phyloP scores from a whole-genome alignment of 2,888 invertebrate genomes.

The Epirrhoe tristata region DNA sequence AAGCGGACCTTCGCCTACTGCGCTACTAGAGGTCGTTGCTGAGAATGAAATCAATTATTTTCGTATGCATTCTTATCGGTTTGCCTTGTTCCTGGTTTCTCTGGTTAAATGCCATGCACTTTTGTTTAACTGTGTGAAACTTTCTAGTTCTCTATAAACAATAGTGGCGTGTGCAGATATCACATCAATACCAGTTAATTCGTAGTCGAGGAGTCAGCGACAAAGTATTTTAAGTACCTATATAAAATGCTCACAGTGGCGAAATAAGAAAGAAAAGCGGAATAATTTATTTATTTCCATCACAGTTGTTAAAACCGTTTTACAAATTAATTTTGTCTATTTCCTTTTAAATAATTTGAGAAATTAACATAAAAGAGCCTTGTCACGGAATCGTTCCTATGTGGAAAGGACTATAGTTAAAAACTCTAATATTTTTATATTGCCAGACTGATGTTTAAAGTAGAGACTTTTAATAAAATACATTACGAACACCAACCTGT shows the following conservation, averaged over 20 bases:
- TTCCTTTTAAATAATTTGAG: too few species aligned
- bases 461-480: too few species aligned
- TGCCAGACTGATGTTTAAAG: too few species aligned
- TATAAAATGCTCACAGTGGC: neutral
- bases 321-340: too few species aligned
- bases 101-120: slow-evolving; percentile 48
- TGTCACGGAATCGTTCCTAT: too few species aligned
- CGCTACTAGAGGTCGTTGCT: neutral
- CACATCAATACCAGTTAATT: slow-evolving; percentile 29
- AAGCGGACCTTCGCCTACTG: too few species aligned
- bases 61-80: slow-evolving; percentile 21
- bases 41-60: neutral
- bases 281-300: neutral
- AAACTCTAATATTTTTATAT: too few species aligned
- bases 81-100: slow-evolving; percentile 46
- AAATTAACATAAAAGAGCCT: too few species aligned
- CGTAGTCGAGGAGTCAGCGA: slow-evolving; percentile 21
- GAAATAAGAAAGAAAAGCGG: neutral
- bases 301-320: neutral
- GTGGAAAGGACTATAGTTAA: too few species aligned
- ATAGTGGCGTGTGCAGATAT: slow-evolving; percentile 55
- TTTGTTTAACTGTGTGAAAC: slow-evolving; percentile 61
- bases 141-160: slow-evolving; percentile 57
- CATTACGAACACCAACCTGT: too few species aligned
- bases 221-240: neutral